A percentile compares a stretch with the other conserved stretches of the same genome.
Conservation (phyloP, 2,113 vertebrate species). For the Barbus barbus region DNA sequence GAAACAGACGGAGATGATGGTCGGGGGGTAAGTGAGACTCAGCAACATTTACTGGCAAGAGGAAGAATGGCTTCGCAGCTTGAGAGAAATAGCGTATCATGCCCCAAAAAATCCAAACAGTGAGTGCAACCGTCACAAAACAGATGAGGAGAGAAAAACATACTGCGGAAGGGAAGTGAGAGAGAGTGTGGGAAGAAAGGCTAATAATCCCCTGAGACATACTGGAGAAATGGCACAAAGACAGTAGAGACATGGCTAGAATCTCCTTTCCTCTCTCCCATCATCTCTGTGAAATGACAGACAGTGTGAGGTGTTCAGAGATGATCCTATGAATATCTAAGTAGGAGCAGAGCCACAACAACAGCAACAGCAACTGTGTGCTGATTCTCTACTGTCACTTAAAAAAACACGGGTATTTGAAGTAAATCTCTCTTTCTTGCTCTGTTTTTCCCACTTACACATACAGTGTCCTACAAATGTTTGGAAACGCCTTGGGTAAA, state of each 20-base stretch:
- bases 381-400: conserved; percentile 10
- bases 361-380: not conserved
- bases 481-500: not conserved
- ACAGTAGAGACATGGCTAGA: conserved; percentile 24
- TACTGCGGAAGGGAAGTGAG: conserved; percentile 30
- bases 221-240: conserved; percentile 29
- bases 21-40: conserved; percentile 43
- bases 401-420: not conserved
- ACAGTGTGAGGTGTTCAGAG: not conserved
- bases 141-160: conserved; percentile 15
- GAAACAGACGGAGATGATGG: conserved; percentile 59
- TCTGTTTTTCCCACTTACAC: not conserved
- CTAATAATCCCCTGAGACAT: not conserved
- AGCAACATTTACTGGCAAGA: conserved; percentile 61
- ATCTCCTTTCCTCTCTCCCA: conserved; percentile 1
- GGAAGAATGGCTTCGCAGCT: conserved; percentile 4
- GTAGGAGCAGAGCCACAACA: not conserved
- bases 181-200: conserved; percentile 24
- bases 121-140: conserved; percentile 58
- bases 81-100: conserved; percentile 55
- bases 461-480: conserved; percentile 4
- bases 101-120: conserved; percentile 43
- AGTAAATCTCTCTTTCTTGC: not conserved
- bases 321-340: conserved; percentile 14
- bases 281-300: not conserved